Percentiles rank a stretch among this genome's conserved stretches.
Conservation (phyloP, 2,113 vertebrate species). For the Toxotes jaculatrix region DNA sequence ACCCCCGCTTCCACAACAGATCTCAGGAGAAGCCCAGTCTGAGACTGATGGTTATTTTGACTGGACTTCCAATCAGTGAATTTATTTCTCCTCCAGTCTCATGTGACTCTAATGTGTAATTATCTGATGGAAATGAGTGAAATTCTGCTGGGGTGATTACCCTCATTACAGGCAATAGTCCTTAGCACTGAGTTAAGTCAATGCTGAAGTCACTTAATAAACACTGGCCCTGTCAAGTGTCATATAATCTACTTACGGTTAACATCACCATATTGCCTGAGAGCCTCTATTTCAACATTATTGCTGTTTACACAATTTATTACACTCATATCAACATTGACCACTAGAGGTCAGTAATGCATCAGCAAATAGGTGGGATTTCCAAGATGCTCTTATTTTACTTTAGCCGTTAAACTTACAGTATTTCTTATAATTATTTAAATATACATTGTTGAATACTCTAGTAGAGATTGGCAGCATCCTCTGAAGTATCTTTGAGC, state of each 20-base stretch:
- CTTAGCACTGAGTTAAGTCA: constrained; percentile 30
- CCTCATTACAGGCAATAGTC: constrained; percentile 46
- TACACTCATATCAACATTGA: neutral
- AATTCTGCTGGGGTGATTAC: constrained; percentile 27
- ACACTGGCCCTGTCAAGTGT: constrained; percentile 43
- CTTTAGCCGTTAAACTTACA: constrained; percentile 13
- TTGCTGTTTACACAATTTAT: constrained; percentile 48
- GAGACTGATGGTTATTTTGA: constrained; percentile 12
- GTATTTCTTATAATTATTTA: constrained; percentile 3
- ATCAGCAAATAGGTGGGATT: constrained; percentile 34
- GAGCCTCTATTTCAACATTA: constrained; percentile 27
- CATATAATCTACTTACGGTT: constrained; percentile 47
- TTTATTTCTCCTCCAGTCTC: constrained; percentile 24
- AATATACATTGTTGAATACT: neutral
- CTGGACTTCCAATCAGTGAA: constrained; percentile 13
- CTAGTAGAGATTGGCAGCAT: neutral
- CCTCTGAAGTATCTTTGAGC: neutral
- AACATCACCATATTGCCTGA: constrained; percentile 21
- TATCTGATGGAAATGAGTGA: constrained; percentile 36
- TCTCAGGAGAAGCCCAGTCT: neutral
- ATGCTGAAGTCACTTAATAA: constrained; percentile 37
- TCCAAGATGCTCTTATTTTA: neutral
- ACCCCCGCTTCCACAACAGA: neutral
- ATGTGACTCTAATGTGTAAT: constrained; percentile 49
- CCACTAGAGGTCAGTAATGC: constrained; percentile 81